Conservation (phyloP, 2,888 invertebrate genomes). For the Meteorus colon region DNA sequence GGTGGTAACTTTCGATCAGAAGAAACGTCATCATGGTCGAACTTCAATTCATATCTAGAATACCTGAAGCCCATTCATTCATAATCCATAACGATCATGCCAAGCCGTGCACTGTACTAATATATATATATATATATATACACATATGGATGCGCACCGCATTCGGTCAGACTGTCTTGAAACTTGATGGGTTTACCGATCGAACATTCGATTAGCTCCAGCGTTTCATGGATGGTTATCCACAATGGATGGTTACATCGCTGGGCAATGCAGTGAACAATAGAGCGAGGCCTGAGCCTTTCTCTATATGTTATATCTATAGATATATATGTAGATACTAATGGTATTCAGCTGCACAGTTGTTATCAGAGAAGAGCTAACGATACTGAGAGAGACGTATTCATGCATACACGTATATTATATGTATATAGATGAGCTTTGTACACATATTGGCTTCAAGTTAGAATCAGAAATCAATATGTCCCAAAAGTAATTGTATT, state of each 20-base stretch:
- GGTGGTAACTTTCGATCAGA: neutral
- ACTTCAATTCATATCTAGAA: constrained; percentile 39
- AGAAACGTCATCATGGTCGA: constrained; percentile 35
- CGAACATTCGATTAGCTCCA: constrained; percentile 42
- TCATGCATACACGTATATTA: neutral
- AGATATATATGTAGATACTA: neutral
- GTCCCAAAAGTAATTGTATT: constrained; percentile 44
- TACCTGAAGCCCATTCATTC: constrained; percentile 11
- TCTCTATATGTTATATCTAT: neutral
- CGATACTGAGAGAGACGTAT: neutral
- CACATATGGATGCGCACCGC: neutral
- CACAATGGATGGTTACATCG: constrained; percentile 38
- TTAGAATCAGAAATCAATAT: constrained; percentile 54
- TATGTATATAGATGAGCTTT: neutral
- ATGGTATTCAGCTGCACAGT: constrained; percentile 2
- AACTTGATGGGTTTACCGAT: constrained; percentile 35
- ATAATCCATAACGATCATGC: neutral
- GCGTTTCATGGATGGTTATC: constrained; percentile 42
- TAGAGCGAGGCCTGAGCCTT: constrained; percentile 1
- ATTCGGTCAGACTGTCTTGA: constrained; percentile 15
- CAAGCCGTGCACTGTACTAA: neutral
- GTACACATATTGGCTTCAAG: neutral
- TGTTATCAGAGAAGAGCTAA: constrained; percentile 12
- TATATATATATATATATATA: neutral
- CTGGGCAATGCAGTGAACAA: constrained; percentile 23